Evolutionary conservation across 2,797 vertebrate genomes (phyloP).

Genomic region (Spinus olivaceus): DNA sequence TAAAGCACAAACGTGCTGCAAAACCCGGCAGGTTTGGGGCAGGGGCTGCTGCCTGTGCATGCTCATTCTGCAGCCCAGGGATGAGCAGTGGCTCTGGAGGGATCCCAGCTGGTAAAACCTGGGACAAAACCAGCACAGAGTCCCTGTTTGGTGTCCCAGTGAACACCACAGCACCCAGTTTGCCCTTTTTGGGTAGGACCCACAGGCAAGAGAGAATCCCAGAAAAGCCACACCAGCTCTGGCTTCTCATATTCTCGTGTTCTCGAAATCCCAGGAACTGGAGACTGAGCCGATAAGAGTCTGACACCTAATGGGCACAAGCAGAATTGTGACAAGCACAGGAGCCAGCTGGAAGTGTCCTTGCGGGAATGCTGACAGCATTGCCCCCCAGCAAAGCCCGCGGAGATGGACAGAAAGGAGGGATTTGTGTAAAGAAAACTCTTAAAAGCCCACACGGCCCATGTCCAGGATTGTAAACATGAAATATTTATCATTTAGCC

Average conservation of each 20-base stretch:
- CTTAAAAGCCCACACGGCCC: not conserved
- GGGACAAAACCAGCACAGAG: not conserved
- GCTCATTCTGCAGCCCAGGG: not conserved
- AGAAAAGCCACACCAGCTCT: not conserved
- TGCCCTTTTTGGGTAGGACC: not conserved
- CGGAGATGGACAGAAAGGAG: not conserved
- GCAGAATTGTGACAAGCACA: not conserved
- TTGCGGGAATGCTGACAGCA: not conserved
- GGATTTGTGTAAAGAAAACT: not conserved
- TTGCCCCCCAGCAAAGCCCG: not conserved
- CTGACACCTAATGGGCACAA: slow-evolving; percentile 65
- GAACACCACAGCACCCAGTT: not conserved
- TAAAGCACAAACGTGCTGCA: not conserved
- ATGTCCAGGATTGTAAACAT: not conserved
- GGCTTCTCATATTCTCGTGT: not conserved
- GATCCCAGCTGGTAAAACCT: not conserved
- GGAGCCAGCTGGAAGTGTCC: not conserved
- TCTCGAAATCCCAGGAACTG: not conserved
- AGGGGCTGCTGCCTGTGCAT: not conserved
- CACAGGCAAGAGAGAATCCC: rapidly evolving
- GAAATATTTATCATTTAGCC: not conserved
- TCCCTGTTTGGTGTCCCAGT: not conserved
- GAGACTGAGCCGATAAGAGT: not conserved
- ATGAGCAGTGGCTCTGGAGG: not conserved
- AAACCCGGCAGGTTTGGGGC: not conserved